Conservation (phyloP, 2,888 invertebrate genomes). For the Protonemura montana region DNA sequence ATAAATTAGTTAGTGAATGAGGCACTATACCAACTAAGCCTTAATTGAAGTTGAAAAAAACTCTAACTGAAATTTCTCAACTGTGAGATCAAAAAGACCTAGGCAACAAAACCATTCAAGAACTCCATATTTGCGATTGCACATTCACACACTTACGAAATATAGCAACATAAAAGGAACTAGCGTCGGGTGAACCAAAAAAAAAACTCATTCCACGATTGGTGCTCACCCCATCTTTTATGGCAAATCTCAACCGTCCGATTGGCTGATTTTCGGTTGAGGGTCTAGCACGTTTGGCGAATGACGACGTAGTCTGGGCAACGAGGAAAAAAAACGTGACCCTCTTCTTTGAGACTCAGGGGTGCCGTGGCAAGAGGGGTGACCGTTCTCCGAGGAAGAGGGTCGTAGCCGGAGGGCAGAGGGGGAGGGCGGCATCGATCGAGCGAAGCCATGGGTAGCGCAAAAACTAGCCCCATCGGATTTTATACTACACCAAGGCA, state of each 20-base stretch:
- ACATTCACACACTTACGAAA: neutral
- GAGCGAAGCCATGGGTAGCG: slow-evolving; percentile 10
- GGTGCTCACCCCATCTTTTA: slow-evolving; percentile 26
- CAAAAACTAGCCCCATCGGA: slow-evolving; percentile 42
- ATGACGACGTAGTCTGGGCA: slow-evolving; percentile 30
- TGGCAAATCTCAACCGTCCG: slow-evolving; percentile 45
- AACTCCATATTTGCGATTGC: slow-evolving; percentile 27
- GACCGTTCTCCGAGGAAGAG: neutral
- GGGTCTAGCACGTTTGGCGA: slow-evolving; percentile 41
- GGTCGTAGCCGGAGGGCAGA: slow-evolving; percentile 39
- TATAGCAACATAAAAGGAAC: neutral
- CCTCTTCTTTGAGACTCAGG: neutral
- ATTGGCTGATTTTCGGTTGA: slow-evolving; percentile 40
- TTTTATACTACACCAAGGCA: slow-evolving; percentile 21
- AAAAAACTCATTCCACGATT: slow-evolving; percentile 17
- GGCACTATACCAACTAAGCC: neutral
- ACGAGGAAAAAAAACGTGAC: slow-evolving; percentile 34
- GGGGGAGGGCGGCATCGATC: slow-evolving; percentile 45
- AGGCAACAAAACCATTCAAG: neutral
- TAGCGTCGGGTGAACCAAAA: neutral
- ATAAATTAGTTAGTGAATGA: neutral
- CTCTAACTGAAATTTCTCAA: neutral
- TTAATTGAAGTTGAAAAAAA: neutral
- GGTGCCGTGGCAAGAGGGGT: neutral
- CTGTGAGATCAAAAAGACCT: neutral